Conservation (phyloP, 2,113 vertebrate species). For the Pomatorhinus ruficollis region DNA sequence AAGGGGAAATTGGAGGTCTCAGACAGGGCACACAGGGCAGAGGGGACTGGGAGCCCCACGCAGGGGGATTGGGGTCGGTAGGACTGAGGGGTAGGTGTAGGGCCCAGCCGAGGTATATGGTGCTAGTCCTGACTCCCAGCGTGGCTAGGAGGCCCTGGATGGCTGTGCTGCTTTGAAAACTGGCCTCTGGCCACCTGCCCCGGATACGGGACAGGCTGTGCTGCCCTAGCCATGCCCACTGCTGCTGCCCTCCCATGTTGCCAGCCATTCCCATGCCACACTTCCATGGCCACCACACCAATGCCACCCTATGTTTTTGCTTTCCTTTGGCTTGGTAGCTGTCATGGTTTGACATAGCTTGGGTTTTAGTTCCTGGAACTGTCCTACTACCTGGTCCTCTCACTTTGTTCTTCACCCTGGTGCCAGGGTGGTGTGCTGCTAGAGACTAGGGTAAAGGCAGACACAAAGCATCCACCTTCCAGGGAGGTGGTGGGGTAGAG, state of each 20-base stretch:
- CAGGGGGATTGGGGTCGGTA: accelerated
- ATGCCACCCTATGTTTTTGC: not conserved
- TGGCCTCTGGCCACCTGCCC: not conserved
- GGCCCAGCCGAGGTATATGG: not conserved
- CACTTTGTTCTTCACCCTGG: not conserved
- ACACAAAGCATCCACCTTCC: not conserved
- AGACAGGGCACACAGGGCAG: not conserved
- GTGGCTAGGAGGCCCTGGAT: accelerated
- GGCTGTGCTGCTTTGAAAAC: not conserved
- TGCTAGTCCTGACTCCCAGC: not conserved
- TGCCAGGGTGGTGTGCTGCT: not conserved
- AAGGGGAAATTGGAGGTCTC: not conserved
- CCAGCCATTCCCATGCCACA: not conserved
- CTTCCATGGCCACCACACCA: not conserved
- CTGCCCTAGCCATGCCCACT: not conserved
- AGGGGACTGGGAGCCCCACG: not conserved
- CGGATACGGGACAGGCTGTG: accelerated
- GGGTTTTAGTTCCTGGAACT: not conserved
- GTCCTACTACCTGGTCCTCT: not conserved
- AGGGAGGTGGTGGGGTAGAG: not conserved
- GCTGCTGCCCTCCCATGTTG: not conserved
- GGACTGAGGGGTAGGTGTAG: not conserved
- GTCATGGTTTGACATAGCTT: not conserved
- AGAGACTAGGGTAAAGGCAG: not conserved
- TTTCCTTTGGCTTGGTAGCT: not conserved